phyloP scores from a whole-genome alignment of 2,888 invertebrate genomes.

The Rotaria sp. region DNA sequence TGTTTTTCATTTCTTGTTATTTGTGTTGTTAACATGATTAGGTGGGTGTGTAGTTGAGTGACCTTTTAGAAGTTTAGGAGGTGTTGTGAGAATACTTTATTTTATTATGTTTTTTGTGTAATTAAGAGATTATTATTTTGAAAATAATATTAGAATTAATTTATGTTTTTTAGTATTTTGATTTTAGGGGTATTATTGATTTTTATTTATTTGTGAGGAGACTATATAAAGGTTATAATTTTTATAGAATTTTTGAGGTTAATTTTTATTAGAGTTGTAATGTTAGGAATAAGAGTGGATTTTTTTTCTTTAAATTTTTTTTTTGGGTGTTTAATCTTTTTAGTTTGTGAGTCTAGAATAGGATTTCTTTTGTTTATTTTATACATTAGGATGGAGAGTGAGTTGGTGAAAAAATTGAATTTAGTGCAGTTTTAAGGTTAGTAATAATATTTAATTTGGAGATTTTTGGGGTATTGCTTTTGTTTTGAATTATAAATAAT shows the following conservation, averaged over 20 bases:
- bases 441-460: not conserved
- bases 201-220: constrained; percentile 59
- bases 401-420: constrained; percentile 57
- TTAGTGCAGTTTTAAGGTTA: constrained; percentile 57
- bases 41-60: constrained; percentile 66
- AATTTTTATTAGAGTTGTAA: constrained; percentile 55
- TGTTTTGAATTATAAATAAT: not conserved
- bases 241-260: constrained; percentile 33
- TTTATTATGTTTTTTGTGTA: constrained; percentile 58
- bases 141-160: not conserved
- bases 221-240: constrained; percentile 56
- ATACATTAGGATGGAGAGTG: constrained; percentile 32
- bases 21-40: constrained; percentile 67
- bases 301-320: constrained; percentile 58
- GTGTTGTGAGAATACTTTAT: constrained; percentile 62
- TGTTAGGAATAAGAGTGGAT: constrained; percentile 58
- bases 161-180: constrained; percentile 52
- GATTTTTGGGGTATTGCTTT: not conserved
- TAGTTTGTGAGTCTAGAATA: constrained; percentile 57
- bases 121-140: not conserved
- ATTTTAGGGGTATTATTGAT: constrained; percentile 57
- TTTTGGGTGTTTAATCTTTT: constrained; percentile 62
- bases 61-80: constrained; percentile 63
- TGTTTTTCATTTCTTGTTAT: constrained; percentile 61
- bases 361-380: constrained; percentile 54